Base-by-base conservation (phyloP, 2,888 invertebrate genomes). In the Pristionchus fissidentatus region DNA sequence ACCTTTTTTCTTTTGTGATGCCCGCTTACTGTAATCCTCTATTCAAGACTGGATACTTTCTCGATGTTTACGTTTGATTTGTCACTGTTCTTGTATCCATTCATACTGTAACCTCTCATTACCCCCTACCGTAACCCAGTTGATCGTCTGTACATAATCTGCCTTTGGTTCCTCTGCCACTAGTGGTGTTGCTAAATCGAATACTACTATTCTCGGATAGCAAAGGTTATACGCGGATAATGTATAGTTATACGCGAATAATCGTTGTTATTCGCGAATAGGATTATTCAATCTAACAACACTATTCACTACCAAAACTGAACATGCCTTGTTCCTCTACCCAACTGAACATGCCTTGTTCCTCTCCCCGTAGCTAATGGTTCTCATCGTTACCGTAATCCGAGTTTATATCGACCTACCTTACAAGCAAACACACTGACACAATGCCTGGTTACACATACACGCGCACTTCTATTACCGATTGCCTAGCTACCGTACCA, bases 391-490 rank as follows among this genome's bases (percentile, higher is more conserved):
- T 60, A 60, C 60, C 60, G 60, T 29, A 60, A 10, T 29, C 60
- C 62, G 62, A 62, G 62, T 62, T 38, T 22, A 62, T 29, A 19
- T 38, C 38, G 62, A 62, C 38, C 62, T 62, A 62, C 35, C 62
- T 62, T 62, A 62, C n/a, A n/a, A 38, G 35, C 29, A 13, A 1
- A 19, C 35, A 35, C 5, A 15, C 35, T 15, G 15, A 35, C 55
- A 55, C 62, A 35, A 62, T 38, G 60, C 60, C 60, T 62, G 8
- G 62, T 35, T 19, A 62, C 62, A 35, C 35, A 5, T 15, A 7
- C 38, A 62, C 62, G 38, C 62, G 35, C 62, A 13, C 15, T 19
- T 19, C 55, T 22, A 62, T 5, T 35, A 8, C 22, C 32, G 38
- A 15, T 35, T 15, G 10, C 29, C 10, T 60, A 2, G 15, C 0